A percentile compares a stretch with the other conserved stretches of the same genome.
These are phyloP conservation scores for Aphrophora alni DNA, from an alignment of 2,888 invertebrate genomes.

Conservation along the genomic window DNA sequence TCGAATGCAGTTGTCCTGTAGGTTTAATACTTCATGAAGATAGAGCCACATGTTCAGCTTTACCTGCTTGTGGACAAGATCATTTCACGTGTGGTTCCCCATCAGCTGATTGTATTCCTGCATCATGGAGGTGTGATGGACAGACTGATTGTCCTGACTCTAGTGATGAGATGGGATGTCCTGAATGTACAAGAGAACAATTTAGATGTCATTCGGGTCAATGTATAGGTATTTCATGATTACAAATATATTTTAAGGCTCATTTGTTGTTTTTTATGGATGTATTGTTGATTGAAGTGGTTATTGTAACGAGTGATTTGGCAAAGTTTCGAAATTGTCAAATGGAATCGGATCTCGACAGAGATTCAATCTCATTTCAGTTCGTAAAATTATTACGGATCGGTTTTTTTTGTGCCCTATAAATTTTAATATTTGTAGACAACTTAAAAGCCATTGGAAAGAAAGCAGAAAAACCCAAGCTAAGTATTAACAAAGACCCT, in stretches of 20 bases:
- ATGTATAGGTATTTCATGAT: slow-evolving; percentile 71
- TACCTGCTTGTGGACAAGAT: slow-evolving; percentile 73
- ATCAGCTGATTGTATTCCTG: slow-evolving; percentile 72
- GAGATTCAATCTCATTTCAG: no score
- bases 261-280: no score
- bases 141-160: slow-evolving; percentile 83
- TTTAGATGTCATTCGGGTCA: slow-evolving; percentile 67
- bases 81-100: slow-evolving; percentile 73
- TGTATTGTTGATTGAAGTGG: no score
- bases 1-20: slow-evolving; percentile 78
- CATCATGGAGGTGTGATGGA: slow-evolving; percentile 78
- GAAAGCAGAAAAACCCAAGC: no score
- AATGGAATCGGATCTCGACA: no score
- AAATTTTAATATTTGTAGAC: no score
- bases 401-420: no score
- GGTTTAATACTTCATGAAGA: slow-evolving; percentile 64
- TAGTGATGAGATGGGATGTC: slow-evolving; percentile 78
- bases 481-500: no score
- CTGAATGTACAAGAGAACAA: slow-evolving; percentile 72
- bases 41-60: slow-evolving; percentile 66
- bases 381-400: no score
- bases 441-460: no score
- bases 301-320: no score
- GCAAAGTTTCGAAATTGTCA: no score
- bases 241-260: slow-evolving; percentile 48